A percentile compares a stretch with the other conserved stretches of the same genome.
Conservation (phyloP, 1,140 invertebrate species). For the Cyphomyrmex costatus region DNA sequence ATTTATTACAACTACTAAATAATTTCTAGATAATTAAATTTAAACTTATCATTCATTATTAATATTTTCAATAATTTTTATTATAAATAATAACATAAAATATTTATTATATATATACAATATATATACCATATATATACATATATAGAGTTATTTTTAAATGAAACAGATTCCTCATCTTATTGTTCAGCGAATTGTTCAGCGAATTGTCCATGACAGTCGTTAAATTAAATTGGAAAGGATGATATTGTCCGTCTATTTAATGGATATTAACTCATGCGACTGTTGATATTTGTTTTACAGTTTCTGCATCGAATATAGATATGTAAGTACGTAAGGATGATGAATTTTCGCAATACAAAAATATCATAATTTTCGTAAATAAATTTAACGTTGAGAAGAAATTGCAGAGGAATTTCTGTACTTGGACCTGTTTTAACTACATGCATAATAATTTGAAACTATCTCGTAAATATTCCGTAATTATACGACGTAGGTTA, state of each 20-base stretch:
- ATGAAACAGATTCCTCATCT: not conserved
- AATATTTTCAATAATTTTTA: conserved; percentile 9
- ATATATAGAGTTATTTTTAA: not conserved
- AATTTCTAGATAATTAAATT: not conserved
- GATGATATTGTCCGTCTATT: conserved; percentile 29
- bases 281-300: conserved; percentile 15
- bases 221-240: not conserved
- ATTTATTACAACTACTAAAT: not conserved
- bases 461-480: not conserved
- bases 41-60: not conserved
- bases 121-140: too few species aligned
- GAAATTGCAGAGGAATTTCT: not conserved
- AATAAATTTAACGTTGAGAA: not conserved
- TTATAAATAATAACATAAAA: not conserved
- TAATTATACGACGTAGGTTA: not conserved
- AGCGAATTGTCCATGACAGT: conserved; percentile 3
- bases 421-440: not conserved
- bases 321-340: not conserved
- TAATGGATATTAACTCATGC: conserved; percentile 44
- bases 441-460: conserved; percentile 1
- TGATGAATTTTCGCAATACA: not conserved
- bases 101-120: not conserved
- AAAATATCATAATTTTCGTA: not conserved
- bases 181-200: not conserved
- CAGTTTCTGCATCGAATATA: not conserved